A percentile compares a stretch with the other conserved stretches of the same genome.
Conservation (phyloP, 1,140 invertebrate genomes). For the Zaprionus kolodkinae region DNA sequence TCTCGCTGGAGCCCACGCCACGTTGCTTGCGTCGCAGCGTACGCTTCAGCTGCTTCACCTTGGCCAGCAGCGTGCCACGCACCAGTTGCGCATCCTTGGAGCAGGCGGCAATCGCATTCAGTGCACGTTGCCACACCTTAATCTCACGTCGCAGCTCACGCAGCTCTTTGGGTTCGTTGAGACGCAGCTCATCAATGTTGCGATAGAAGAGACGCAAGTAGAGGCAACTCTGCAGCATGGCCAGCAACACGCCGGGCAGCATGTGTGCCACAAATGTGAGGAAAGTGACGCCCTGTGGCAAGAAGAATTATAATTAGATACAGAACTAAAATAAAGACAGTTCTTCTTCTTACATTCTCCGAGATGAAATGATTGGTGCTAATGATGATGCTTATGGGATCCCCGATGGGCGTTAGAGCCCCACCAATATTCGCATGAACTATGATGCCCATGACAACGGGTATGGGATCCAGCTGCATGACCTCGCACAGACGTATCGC, state of each 20-base stretch:
- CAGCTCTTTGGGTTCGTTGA: conserved; percentile 89
- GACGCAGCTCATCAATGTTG: conserved; percentile 86
- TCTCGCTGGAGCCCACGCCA: conserved; percentile 86
- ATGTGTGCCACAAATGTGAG: conserved; percentile 89
- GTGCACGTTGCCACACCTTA: conserved; percentile 89
- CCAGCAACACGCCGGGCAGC: conserved; percentile 87
- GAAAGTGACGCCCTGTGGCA: conserved; percentile 89
- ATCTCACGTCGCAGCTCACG: conserved; percentile 90
- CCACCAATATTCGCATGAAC: conserved; percentile 93
- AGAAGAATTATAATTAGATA: neutral
- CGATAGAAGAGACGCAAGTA: conserved; percentile 88
- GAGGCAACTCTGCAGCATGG: conserved; percentile 86
- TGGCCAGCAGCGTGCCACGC: conserved; percentile 87
- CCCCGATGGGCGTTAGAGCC: conserved; percentile 91
- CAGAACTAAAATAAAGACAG: no score
- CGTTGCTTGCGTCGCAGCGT: conserved; percentile 86
- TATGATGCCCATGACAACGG: conserved; percentile 89
- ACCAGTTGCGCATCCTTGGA: conserved; percentile 91
- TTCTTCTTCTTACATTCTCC: conserved; percentile 84
- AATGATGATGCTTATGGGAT: conserved; percentile 93
- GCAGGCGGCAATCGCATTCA: conserved; percentile 89
- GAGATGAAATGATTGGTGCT: conserved; percentile 88
- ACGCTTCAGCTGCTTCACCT: conserved; percentile 87
- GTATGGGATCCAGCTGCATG: conserved; percentile 90
- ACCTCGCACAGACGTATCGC: conserved; percentile 92